Base-by-base conservation (phyloP, 2,113 vertebrate species). In the Microcebus jonahi region DNA sequence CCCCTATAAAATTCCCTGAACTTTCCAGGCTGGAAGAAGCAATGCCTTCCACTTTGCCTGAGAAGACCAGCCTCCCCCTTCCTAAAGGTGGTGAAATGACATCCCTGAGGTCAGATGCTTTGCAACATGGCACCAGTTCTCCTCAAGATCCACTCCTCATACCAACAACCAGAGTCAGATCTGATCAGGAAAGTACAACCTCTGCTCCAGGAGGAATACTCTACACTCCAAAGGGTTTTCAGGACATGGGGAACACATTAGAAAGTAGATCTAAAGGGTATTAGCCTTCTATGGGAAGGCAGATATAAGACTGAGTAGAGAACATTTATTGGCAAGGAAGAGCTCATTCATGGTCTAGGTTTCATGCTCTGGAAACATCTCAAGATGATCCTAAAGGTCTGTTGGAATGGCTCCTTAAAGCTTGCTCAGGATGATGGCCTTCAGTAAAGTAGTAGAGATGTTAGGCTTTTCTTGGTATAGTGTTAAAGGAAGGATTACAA, bases 11-110 rank as follows among this genome's bases (percentile, higher is more conserved):
- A 42, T 63, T 20, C n/a, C 42, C 39, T 86, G 39, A 79, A 39
- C 13, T 71, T 42, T 45, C 6, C 14, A 59, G 31, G 8, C 29
- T 80, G 17, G 36, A n/a, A 63, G 39, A 71, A 86, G 9, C 23
- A 80, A 70, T 7, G 8, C 2, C 1, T 13, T 17, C 8, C 10
- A 15, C 3, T 1, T 61, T 8, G 34, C 42, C 59, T 39, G n/a
- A 53, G 34, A 34, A 18, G 12, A 61, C 8, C 21, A 93, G 8
- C 14, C n/a, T 61, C 21, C n/a, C 4, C 3, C 79, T 53, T 84
- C 10, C 53, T 68, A 14, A 17, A 55, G n/a, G 14, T 10, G 57
- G n/a, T 21, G 39, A 39, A 80, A 67, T 48, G 31, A 23, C 2
- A 27, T 73, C 25, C 23, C 2, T 10, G 29, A 85, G 18, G 86